Evolutionary conservation across 35 echinoderm and acorn worm genomes (phyloP), one percentile per base, ranked within the genome.

Genomic region (Anneissia japonica): DNA sequence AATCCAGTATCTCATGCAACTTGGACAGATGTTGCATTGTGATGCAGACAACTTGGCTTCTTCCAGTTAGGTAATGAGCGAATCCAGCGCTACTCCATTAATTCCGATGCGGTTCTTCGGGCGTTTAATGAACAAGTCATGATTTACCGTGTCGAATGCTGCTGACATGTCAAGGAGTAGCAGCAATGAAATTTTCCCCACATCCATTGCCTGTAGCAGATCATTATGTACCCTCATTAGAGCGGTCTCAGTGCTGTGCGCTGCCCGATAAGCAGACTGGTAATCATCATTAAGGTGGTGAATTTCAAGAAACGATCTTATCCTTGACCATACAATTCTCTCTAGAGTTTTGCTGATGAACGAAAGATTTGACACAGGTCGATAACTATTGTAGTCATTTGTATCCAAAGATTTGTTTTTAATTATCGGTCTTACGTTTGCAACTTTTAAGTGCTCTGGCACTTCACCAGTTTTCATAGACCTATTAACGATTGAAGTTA

Each of bases 211-310:
- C 26, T 34, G 19, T 17, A 19, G 21, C 32, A 73, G 31, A 84
- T 37, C 73, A 74, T 38, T 14, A 19, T 74, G 64, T 32, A 72
- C n/a, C 2, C 73, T 31, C 13, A 72, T 19, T 72, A 84, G 46
- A 30, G 82, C 82, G 30, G 43, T 84, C 46, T 64, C 41, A 64
- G 23, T 64, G 34, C 82, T 84, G 33, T 84, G 82, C 34, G 29
- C 3, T 84, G 30, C 72, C 11, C 7, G 6, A 35, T 84, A 84
- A 7, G 82, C 82, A 84, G 82, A 84, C 72, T 84, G 82, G 72
- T 30, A 46, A 19, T 4, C 1, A 72, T 46, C 82, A 17, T 84
- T 5, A 14, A 84, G 31, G 14, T 72, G 4, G 9, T 84, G 19
- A 3, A 35, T 33, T 23, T 55, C 28, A 9, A 17, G 46, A 84